Evolutionary conservation across 2,888 invertebrate genomes (phyloP), one percentile per base, ranked within the genome.

Genomic region (Cyclophora punctaria): DNA sequence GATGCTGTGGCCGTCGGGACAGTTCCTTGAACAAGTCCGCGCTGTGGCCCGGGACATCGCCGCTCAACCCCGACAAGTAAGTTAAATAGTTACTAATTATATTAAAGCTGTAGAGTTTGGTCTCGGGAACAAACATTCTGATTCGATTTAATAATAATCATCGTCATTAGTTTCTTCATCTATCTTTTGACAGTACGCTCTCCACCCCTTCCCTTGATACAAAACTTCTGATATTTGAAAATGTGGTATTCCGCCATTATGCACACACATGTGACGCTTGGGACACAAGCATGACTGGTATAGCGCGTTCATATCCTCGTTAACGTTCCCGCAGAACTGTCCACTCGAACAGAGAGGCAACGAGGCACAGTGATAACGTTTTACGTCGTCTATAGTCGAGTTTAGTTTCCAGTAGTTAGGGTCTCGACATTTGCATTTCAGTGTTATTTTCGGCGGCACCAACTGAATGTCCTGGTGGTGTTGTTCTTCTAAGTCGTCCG

Each of bases 11-110:
- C 92, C 95, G 0, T 20, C 20, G 1, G 92, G 93, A 55, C 91
- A 92, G 63, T 94, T 96, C 69, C 91, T 92, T 64, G 93, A 94
- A 50, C 95, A 96, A 73, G 90, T 96, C 34, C 89, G 93, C 48
- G 90, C 91, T 7, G 87, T 93, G 44, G 90, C 93, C 34, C 90
- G 90, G 59, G 90, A 91, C 52, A 92, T 97, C 75, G 93, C 95
- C 34, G 86, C 90, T 44, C 92, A 93, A 64, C 95, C 96, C 0
- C 81, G 90, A 51, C 93, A 94, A 90, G 96, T 97, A 80, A 83
- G 78, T 5, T 44, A 44, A 4, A 34, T 34, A 7, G 4, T 42
- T 37, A 37, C 2, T 37, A 37, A 20, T 20, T 3, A 41, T 41
- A 41, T 7, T 7, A 41, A 2, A 41, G 5, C 41, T 7, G 7